A percentile compares a stretch with the other conserved stretches of the same genome.
These are phyloP conservation scores for Drosophila paulistorum DNA, from an alignment of 1,140 invertebrate genomes.

Conservation along the genomic window DNA sequence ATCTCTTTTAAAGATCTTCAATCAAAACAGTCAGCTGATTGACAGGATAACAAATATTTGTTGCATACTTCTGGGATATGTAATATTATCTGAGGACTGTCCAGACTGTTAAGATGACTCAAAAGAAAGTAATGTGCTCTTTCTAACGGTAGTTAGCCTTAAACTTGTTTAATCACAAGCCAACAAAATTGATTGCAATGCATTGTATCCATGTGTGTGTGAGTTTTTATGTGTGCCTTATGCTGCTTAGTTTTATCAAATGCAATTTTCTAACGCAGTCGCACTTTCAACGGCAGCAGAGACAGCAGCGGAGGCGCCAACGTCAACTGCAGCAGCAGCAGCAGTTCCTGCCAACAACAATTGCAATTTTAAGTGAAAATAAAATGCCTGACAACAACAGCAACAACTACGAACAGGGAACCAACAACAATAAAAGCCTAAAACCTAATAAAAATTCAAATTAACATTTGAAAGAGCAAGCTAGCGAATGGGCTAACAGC, in stretches of 20 bases:
- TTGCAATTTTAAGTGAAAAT: constrained; percentile 80
- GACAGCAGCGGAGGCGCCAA: constrained; percentile 23
- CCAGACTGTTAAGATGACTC: too few relatives aligned
- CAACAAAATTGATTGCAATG: constrained; percentile 62
- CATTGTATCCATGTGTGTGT: constrained; percentile 25
- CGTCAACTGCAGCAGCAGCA: constrained; percentile 31
- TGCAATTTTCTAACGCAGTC: constrained; percentile 82
- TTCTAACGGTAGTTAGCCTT: background rate
- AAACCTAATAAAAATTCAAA: constrained; percentile 82
- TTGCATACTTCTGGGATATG: background rate
- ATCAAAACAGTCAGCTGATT: too few relatives aligned
- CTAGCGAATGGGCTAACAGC: constrained; percentile 29
- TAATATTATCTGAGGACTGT: background rate
- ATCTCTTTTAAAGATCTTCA: too few relatives aligned
- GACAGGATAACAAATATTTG: background rate
- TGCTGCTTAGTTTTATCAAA: constrained; percentile 67
- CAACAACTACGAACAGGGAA: constrained; percentile 29
- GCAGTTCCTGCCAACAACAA: constrained; percentile 50
- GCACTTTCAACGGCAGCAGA: constrained; percentile 72
- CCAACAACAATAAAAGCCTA: constrained; percentile 76
- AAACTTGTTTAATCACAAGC: constrained; percentile 44
- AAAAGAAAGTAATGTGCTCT: background rate
- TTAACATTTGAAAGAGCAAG: constrained; percentile 78
- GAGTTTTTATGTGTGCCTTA: constrained; percentile 32
- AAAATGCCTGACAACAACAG: constrained; percentile 68